phyloP scores from a whole-genome alignment of 2,797 vertebrate species.

The Leptoclinus maculatus region DNA sequence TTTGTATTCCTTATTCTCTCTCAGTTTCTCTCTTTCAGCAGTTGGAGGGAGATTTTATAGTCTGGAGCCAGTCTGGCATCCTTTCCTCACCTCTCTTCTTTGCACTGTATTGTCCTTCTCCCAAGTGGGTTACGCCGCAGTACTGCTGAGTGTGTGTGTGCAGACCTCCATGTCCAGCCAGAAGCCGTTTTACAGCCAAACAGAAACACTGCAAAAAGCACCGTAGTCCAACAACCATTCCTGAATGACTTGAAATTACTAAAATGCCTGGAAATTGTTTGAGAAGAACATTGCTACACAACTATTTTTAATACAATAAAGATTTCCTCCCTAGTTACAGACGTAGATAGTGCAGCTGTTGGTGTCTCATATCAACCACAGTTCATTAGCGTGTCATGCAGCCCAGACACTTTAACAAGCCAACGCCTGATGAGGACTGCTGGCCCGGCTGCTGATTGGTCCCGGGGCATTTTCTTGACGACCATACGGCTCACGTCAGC shows the following conservation, averaged over 20 bases:
- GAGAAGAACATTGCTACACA: background rate
- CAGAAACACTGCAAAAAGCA: background rate
- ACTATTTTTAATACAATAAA: too few species aligned
- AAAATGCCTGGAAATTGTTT: background rate
- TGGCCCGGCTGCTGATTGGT: slow-evolving; percentile 48
- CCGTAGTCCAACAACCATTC: background rate
- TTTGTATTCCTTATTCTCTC: slow-evolving; percentile 2
- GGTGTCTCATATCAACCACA: slow-evolving; percentile 3
- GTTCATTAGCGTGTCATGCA: background rate
- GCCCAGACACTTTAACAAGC: slow-evolving; percentile 8
- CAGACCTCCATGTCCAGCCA: slow-evolving; percentile 24
- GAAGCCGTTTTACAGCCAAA: slow-evolving; percentile 11
- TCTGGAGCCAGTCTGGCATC: background rate
- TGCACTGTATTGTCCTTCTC: slow-evolving; percentile 3
- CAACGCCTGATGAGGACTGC: slow-evolving; percentile 14
- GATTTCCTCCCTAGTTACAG: background rate
- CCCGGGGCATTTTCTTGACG: slow-evolving; percentile 34
- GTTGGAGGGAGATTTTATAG: background rate
- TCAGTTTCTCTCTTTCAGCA: background rate
- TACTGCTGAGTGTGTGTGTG: slow-evolving; percentile 34
- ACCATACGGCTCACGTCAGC: slow-evolving; percentile 42
- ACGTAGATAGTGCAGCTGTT: background rate
- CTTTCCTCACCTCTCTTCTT: background rate
- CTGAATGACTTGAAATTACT: background rate
- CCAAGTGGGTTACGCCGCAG: slow-evolving; percentile 7